These are phyloP conservation scores for Schizopygopsis pylzovi DNA, from an alignment of 2,797 vertebrate genomes.

Conservation along the genomic window DNA sequence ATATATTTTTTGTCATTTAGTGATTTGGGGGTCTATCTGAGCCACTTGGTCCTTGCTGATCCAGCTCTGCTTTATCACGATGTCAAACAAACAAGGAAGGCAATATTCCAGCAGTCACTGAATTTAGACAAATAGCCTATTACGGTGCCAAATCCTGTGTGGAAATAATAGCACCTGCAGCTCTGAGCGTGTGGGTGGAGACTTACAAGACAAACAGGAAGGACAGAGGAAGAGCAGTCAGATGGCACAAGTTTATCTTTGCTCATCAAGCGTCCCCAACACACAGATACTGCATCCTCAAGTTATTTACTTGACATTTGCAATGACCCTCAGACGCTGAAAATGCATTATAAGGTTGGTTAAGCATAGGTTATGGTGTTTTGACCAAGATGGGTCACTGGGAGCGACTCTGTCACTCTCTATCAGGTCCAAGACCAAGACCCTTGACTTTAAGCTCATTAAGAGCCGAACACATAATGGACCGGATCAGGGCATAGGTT, in stretches of 20 bases:
- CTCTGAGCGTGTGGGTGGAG: slow-evolving; percentile 3
- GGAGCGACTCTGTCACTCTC: slow-evolving; percentile 1
- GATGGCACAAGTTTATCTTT: neutral
- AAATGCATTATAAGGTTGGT: slow-evolving; percentile 14
- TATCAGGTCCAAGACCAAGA: neutral
- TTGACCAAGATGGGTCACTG: neutral
- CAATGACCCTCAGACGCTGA: neutral
- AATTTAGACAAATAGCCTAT: slow-evolving; percentile 42
- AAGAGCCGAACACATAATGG: neutral
- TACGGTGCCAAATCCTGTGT: slow-evolving; percentile 11
- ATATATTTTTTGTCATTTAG: neutral
- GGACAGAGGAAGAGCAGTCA: slow-evolving; percentile 12
- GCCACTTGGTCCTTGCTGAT: neutral
- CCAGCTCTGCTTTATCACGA: slow-evolving; percentile 18
- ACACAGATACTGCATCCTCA: neutral
- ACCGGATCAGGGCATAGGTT: slow-evolving; percentile 12
- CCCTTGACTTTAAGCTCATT: slow-evolving; percentile 37
- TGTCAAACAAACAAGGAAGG: slow-evolving; percentile 42
- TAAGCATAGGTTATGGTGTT: slow-evolving; percentile 16
- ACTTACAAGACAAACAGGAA: slow-evolving; percentile 31
- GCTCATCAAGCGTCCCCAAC: neutral
- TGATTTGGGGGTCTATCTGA: neutral
- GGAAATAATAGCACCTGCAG: slow-evolving; percentile 46
- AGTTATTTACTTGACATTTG: slow-evolving; percentile 20
- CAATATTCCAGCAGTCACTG: slow-evolving; percentile 30